Base-by-base conservation (phyloP, 2,888 invertebrate species). In the Epiblema foenella region DNA sequence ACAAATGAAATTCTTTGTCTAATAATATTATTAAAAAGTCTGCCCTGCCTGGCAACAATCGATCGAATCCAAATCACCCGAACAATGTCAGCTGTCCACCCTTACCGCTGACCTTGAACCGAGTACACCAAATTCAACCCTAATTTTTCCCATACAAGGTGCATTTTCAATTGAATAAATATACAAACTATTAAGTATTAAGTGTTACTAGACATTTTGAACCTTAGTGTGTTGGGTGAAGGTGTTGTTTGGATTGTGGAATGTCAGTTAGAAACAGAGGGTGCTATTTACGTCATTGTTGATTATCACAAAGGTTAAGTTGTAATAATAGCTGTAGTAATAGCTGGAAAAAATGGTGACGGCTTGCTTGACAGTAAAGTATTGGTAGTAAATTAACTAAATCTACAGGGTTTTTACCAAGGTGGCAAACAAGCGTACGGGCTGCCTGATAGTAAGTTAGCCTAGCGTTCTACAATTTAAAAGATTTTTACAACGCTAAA, bases 41-140 rank as follows among this genome's bases (percentile, higher is more conserved):
- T 69, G 69, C 52, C 10, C 64, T 49, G 15, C 5, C 59, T 54
- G 24, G 0, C 37, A 29, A 52, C 64, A 51, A 70, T 65, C 70
- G 70, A 70, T 70, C 59, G 70, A 59, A 70, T 69, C 65, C 1
- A 52, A 70, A 70, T 65, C 52, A 52, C 65, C 39, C n/a, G 20
- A 69, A 69, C 64, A 69, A 69, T 59, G 70, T 70, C 70, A 70
- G 70, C 65, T 65, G 70, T 52, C 70, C 59, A 70, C 69, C 69
- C 69, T 51, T 64, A 39, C 37, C 39, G 17, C 64, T 69, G 65
- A 70, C 70, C 70, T 70, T 70, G 59, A 65, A 59, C 12, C 12
- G 7, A 7, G 33, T 11, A 1, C 8, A n/a, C 54, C 11, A 70
- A 65, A 46, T 11, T 20, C 11, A 59, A 65, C 70, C 65, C 46